Evolutionary conservation across 2,113 vertebrate species (phyloP).

Genomic region (Anas platyrhynchos): DNA sequence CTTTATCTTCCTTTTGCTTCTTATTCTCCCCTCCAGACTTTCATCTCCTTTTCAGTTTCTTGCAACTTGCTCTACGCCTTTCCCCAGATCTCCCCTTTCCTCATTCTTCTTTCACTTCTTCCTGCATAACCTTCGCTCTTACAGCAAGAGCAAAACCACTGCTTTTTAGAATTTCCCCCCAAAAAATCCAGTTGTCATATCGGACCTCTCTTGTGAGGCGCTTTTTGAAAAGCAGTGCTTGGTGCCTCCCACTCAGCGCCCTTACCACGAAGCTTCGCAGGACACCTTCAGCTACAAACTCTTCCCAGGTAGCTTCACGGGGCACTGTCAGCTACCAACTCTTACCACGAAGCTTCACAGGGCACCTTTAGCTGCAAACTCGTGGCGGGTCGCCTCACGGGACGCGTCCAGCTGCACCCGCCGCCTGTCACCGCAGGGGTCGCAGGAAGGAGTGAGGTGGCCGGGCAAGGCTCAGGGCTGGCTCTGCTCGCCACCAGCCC

Average conservation of each 20-base stretch:
- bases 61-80: neutral
- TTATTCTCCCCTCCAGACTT: neutral
- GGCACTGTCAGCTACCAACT: too few species aligned
- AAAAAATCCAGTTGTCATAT: neutral
- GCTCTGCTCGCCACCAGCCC: neutral
- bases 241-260: neutral
- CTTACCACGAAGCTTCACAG: too few species aligned
- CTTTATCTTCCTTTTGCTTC: neutral
- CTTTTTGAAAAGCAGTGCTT: neutral
- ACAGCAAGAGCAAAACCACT: neutral
- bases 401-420: neutral
- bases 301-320: too few species aligned
- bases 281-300: too few species aligned
- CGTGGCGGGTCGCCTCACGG: too few species aligned
- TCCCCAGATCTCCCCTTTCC: neutral
- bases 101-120: neutral
- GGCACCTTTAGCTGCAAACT: too few species aligned
- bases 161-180: neutral
- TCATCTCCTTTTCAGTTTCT: neutral
- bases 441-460: rapidly evolving
- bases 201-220: neutral
- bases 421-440: rapidly evolving
- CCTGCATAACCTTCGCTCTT: neutral
- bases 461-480: neutral
- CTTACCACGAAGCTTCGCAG: neutral